Evolutionary conservation across 2,113 vertebrate species (phyloP).

Genomic region (Crotalus horridus): DNA sequence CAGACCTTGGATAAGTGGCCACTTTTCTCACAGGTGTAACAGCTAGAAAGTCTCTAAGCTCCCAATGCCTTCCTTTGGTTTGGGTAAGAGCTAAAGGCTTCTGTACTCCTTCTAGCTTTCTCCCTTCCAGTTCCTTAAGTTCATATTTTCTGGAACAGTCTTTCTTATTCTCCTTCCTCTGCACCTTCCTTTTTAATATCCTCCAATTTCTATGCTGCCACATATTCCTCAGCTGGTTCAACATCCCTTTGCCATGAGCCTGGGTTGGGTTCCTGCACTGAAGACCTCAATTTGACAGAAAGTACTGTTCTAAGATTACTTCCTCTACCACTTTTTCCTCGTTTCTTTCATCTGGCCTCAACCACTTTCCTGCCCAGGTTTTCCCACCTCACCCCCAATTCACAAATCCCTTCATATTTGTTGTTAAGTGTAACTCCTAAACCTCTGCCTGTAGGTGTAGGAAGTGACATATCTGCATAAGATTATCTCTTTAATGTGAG

Average conservation of each 20-base stretch:
- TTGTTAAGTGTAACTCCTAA: no score
- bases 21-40: background rate
- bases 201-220: background rate
- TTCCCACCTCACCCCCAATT: no score
- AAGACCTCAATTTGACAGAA: background rate
- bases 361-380: background rate
- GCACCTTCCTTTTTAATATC: background rate
- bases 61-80: background rate
- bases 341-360: background rate
- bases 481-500: background rate
- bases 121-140: background rate
- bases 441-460: no score
- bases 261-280: background rate
- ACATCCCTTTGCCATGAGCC: background rate
- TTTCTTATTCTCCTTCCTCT: background rate
- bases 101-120: background rate
- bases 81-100: background rate
- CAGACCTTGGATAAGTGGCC: background rate
- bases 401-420: no score
- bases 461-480: no score
- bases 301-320: background rate
- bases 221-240: background rate
- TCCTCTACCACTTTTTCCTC: background rate
- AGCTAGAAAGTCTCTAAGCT: background rate
- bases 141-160: background rate